A percentile compares a stretch with the other conserved stretches of the same genome.
Conservation (phyloP, 1,140 invertebrate species). For the Armadillidium nasatum region DNA sequence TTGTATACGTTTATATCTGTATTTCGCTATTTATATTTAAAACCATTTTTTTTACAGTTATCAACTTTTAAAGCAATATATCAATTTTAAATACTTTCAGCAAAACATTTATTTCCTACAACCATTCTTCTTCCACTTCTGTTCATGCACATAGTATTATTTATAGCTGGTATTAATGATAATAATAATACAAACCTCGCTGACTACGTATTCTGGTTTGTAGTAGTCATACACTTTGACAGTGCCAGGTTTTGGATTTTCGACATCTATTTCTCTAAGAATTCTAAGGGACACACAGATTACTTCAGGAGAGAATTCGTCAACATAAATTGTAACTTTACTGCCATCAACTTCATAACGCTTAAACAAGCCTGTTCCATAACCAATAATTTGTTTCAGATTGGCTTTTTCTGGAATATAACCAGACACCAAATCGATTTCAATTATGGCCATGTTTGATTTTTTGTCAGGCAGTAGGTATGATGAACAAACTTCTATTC, state of each 20-base stretch:
- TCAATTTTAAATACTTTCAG: too few relatives aligned
- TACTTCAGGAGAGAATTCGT: constrained; percentile 48
- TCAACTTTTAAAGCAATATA: too few relatives aligned
- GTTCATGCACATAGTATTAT: too few relatives aligned
- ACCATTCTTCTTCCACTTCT: too few relatives aligned
- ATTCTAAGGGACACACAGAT: constrained; percentile 53
- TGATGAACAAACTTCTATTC: constrained; percentile 30
- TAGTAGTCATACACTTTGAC: constrained; percentile 61
- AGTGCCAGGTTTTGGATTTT: constrained; percentile 58
- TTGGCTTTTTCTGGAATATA: constrained; percentile 33
- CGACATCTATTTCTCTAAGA: constrained; percentile 51
- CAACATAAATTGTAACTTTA: constrained; percentile 53
- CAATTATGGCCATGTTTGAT: constrained; percentile 45
- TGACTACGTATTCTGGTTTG: constrained; percentile 18
- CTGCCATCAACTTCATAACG: constrained; percentile 50
- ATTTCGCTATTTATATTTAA: too few relatives aligned
- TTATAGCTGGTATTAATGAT: too few relatives aligned
- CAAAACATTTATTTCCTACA: too few relatives aligned
- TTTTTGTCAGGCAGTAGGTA: constrained; percentile 32
- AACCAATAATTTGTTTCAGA: constrained; percentile 26
- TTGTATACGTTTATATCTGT: too few relatives aligned
- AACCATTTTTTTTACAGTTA: too few relatives aligned
- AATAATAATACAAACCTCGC: constrained; percentile 20
- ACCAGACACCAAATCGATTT: constrained; percentile 42
- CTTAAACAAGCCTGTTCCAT: constrained; percentile 45